Evolutionary conservation across 2,797 vertebrate genomes (phyloP).

Genomic region (Lagodon rhomboides): DNA sequence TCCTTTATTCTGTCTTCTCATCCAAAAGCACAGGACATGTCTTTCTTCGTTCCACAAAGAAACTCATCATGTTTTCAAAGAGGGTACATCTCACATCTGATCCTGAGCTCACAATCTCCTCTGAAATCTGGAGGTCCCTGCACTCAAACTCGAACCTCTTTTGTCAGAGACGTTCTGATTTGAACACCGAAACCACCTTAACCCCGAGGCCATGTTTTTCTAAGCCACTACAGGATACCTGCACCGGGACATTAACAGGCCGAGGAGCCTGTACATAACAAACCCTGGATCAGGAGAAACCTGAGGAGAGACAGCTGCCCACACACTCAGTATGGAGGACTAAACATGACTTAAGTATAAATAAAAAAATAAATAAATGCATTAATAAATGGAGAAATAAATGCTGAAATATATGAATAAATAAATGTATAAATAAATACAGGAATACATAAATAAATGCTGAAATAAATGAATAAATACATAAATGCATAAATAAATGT

Average conservation of each 20-base stretch:
- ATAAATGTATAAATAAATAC: no score
- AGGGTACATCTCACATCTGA: constrained; percentile 42
- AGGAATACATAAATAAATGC: no score
- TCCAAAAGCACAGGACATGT: not conserved
- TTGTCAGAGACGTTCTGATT: constrained; percentile 40
- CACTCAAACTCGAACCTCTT: constrained; percentile 28
- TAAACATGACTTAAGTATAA: no score
- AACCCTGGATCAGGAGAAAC: constrained; percentile 51
- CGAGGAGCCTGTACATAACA: constrained; percentile 9
- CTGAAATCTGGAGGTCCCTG: constrained; percentile 41
- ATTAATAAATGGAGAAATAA: no score
- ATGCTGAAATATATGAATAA: no score
- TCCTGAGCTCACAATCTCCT: constrained; percentile 44
- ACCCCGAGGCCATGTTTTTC: constrained; percentile 47
- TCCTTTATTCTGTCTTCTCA: constrained; percentile 20
- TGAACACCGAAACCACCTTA: constrained; percentile 37
- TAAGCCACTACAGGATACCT: constrained; percentile 47
- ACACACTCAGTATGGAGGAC: no score
- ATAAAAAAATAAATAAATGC: no score
- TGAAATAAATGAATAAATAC: no score
- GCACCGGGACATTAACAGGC: constrained; percentile 11
- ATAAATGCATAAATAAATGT: no score
- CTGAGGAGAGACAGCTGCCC: constrained; percentile 43
- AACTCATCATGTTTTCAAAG: constrained; percentile 28
- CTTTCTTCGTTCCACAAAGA: constrained; percentile 23